Conservation (phyloP, 2,888 invertebrate species). For the Polydesmus complanatus region DNA sequence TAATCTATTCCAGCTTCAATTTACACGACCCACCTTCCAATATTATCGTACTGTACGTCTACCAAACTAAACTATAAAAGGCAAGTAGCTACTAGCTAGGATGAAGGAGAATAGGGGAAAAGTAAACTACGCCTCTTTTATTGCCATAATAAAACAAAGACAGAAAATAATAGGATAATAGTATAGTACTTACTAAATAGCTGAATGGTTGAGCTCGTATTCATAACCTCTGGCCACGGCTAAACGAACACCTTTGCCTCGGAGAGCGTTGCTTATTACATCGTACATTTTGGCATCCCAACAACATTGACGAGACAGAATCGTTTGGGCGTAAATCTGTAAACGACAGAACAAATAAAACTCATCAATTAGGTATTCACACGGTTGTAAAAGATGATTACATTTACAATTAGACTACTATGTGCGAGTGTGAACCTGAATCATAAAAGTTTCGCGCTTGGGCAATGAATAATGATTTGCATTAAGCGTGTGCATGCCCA, state of each 20-base stretch:
- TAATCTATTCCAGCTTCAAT: too few relatives aligned
- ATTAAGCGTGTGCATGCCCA: too few relatives aligned
- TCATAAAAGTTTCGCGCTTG: too few relatives aligned
- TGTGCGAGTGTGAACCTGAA: too few relatives aligned
- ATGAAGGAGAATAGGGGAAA: background rate
- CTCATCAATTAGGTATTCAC: background rate
- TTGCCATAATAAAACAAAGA: background rate
- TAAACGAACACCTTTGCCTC: slow-evolving; percentile 44
- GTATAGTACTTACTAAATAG: slow-evolving; percentile 44
- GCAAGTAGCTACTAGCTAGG: too few relatives aligned
- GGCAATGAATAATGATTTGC: too few relatives aligned
- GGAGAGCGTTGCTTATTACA: slow-evolving; percentile 33
- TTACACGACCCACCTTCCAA: too few relatives aligned
- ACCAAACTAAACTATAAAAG: too few relatives aligned
- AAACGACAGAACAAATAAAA: slow-evolving; percentile 13
- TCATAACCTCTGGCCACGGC: slow-evolving; percentile 52
- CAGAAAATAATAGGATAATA: background rate
- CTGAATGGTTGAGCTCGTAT: slow-evolving; percentile 51
- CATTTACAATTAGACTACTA: background rate
- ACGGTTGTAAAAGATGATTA: background rate
- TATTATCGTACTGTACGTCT: too few relatives aligned
- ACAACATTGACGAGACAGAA: slow-evolving; percentile 29
- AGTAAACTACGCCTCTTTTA: background rate
- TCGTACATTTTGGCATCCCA: slow-evolving; percentile 29
- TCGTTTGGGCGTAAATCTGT: slow-evolving; percentile 30